Base-by-base conservation (phyloP, 2,888 invertebrate genomes). In the Litoditis marina region DNA sequence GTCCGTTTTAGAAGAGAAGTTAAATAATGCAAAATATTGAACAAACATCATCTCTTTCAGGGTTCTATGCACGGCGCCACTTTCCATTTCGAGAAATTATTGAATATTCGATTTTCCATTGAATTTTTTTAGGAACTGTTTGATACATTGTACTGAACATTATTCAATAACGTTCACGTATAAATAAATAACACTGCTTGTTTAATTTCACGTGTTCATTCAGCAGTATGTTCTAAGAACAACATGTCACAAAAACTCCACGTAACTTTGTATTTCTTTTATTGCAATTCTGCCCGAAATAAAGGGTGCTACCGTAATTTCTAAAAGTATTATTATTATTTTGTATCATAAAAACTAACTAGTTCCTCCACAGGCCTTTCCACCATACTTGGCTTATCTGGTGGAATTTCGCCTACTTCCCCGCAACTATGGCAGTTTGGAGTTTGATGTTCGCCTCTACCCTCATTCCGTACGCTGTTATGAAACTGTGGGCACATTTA, bases 301-400 rank as follows among this genome's bases (percentile, higher is more conserved):
- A n/a, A n/a, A n/a, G n/a, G n/a, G n/a, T n/a, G n/a, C n/a, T n/a
- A n/a, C n/a, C n/a, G n/a, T n/a, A n/a, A n/a, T n/a, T n/a, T n/a
- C n/a, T n/a, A n/a, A n/a, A n/a, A n/a, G n/a, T n/a, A n/a, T n/a
- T n/a, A n/a, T n/a, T n/a, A n/a, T n/a, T n/a, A n/a, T n/a, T n/a
- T n/a, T n/a, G n/a, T n/a, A n/a, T n/a, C n/a, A n/a, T n/a, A n/a
- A n/a, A n/a, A n/a, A n/a, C n/a, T n/a, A n/a, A 52, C 2, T 22
- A 28, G 50, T 27, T 7, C 16, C 27, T 30, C 65, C 77, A 55
- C 53, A 79, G 79, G 42, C 81, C 80, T 5, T 54, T 81, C 4
- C 63, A 79, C 53, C 81, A 81, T 51, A 77, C 77, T 19, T 81
- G 81, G 81, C 63, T 81, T 2, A 77, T 81, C 28, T 71, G 72